phyloP scores from a whole-genome alignment of 2,113 vertebrate genomes.

The Gorsachius goisagi region DNA sequence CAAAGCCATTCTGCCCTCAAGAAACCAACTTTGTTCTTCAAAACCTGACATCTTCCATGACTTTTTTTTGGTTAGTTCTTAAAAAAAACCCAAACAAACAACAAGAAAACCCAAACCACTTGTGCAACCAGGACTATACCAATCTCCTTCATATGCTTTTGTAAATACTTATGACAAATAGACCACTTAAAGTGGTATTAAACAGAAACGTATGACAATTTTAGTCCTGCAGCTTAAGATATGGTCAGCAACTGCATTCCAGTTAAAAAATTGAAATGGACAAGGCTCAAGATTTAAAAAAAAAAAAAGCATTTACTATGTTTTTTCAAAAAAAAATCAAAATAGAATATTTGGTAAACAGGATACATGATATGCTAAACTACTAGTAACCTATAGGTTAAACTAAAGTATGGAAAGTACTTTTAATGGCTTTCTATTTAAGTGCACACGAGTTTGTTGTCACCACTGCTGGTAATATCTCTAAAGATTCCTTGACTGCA shows the following conservation, averaged over 20 bases:
- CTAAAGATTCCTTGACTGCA: neutral
- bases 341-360: neutral
- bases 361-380: neutral
- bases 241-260: neutral
- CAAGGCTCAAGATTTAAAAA: neutral
- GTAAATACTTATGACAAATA: neutral
- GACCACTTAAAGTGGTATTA: neutral
- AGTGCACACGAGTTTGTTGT: neutral
- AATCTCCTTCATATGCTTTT: neutral
- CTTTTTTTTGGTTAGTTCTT: neutral
- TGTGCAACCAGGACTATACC: neutral
- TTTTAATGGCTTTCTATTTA: neutral
- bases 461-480: neutral
- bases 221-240: neutral
- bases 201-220: neutral
- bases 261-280: neutral
- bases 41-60: neutral
- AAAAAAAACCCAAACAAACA: neutral
- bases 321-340: neutral
- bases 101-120: neutral
- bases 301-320: neutral
- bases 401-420: neutral
- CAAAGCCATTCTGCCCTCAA: neutral
- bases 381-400: neutral
- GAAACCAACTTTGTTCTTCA: neutral